phyloP scores from a whole-genome alignment of 2,113 vertebrate genomes.

The Sinocyclocheilus grahami region DNA sequence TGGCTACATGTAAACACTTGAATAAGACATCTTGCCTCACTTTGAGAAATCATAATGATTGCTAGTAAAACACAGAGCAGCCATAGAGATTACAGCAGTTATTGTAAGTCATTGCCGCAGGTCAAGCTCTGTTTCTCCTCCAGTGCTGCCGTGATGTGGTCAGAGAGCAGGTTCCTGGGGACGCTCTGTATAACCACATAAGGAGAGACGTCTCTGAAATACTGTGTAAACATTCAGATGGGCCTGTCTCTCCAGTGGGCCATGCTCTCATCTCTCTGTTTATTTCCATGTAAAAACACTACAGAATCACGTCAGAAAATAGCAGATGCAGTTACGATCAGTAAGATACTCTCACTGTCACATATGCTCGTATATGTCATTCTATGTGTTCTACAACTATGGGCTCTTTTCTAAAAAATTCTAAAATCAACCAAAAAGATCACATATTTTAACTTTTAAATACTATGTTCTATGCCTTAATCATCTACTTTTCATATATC shows the following conservation, averaged over 20 bases:
- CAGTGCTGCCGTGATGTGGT: conserved; percentile 46
- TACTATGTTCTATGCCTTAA: neutral
- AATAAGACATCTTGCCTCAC: conserved; percentile 6
- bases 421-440: neutral
- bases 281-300: neutral
- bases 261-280: conserved; percentile 12
- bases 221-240: conserved; percentile 64
- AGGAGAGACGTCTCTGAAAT: conserved; percentile 71
- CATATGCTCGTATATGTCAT: neutral
- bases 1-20: conserved; percentile 3
- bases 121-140: conserved; percentile 19
- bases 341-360: neutral
- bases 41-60: neutral
- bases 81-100: neutral
- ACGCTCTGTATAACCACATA: conserved; percentile 76
- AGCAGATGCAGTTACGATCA: neutral
- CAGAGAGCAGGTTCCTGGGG: conserved; percentile 48
- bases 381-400: neutral
- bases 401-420: neutral
- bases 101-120: neutral
- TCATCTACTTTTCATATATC: neutral
- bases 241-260: neutral
- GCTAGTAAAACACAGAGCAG: neutral
- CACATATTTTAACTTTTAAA: neutral
- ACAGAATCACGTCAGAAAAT: neutral